Conservation (phyloP, 2,888 invertebrate species). For the Caenorhabditis angaria region DNA sequence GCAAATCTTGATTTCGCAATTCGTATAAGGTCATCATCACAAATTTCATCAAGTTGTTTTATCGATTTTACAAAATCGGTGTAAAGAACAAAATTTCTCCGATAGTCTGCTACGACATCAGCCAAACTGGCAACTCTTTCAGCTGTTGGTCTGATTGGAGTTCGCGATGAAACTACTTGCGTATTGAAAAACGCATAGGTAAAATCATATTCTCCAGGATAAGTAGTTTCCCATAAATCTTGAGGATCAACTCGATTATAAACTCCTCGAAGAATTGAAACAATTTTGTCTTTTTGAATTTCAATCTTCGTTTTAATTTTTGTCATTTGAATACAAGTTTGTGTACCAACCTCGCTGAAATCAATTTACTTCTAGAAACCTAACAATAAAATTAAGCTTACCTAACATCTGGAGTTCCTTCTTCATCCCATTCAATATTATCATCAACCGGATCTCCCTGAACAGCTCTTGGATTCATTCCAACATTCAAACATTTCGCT, state of each 20-base stretch:
- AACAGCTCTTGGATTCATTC: slow-evolving; percentile 63
- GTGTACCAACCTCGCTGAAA: slow-evolving; percentile 18
- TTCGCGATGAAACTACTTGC: slow-evolving; percentile 31
- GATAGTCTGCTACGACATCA: slow-evolving; percentile 61
- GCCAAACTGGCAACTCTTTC: slow-evolving; percentile 47
- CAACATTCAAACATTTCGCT: slow-evolving; percentile 47
- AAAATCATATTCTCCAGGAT: slow-evolving; percentile 20
- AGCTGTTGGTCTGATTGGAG: slow-evolving; percentile 46
- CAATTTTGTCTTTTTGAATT: slow-evolving; percentile 12
- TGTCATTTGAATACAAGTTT: slow-evolving; percentile 9
- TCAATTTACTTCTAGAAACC: slow-evolving; percentile 14
- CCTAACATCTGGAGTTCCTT: neutral
- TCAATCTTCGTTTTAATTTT: slow-evolving; percentile 6
- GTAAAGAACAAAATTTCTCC: slow-evolving; percentile 59
- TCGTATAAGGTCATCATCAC: slow-evolving; percentile 44
- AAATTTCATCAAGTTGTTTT: slow-evolving; percentile 48
- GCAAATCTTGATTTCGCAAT: slow-evolving; percentile 63
- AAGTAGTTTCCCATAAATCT: neutral
- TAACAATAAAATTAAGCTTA: slow-evolving; percentile 7
- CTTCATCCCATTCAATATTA: neutral
- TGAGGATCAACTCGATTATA: neutral
- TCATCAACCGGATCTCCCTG: slow-evolving; percentile 37
- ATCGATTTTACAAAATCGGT: slow-evolving; percentile 50
- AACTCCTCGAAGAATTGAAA: neutral
- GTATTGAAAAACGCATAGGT: slow-evolving; percentile 38